These are phyloP conservation scores for Chrysaora quinquecirrha DNA, from an alignment of 30 jellyfish, hydroid and myxozoan species.

Conservation along the genomic window DNA sequence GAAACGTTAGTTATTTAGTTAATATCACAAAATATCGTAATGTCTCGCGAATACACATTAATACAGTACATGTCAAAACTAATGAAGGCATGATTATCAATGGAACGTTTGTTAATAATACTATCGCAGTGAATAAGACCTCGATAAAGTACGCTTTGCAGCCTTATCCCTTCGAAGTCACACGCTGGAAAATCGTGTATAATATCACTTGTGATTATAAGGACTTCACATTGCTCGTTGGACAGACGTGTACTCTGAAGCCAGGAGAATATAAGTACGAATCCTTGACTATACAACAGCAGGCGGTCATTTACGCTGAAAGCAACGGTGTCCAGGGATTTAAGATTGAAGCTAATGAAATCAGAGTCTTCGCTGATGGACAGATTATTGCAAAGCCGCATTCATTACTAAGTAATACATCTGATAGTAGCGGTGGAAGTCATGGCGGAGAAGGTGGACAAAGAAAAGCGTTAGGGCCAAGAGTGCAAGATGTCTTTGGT, in stretches of 20 bases:
- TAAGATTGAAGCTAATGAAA: constrained; percentile 3
- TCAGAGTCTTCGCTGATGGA: constrained; percentile 41
- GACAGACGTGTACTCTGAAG: constrained; percentile 50
- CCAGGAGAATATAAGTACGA: constrained; percentile 45
- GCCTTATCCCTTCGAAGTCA: constrained; percentile 43
- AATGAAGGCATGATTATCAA: not conserved
- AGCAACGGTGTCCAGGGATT: constrained; percentile 32
- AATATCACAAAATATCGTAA: constrained; percentile 34
- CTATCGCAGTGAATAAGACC: constrained; percentile 5
- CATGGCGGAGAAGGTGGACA: constrained; percentile 65
- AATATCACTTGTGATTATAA: constrained; percentile 47
- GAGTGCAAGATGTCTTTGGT: constrained; percentile 22
- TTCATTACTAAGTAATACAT: constrained; percentile 17
- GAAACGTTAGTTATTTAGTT: constrained; percentile 47
- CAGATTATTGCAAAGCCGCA: constrained; percentile 36
- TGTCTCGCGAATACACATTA: constrained; percentile 10
- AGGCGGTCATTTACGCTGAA: constrained; percentile 44
- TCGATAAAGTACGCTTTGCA: constrained; percentile 14
- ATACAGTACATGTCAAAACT: not conserved
- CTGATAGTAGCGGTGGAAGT: constrained; percentile 42
- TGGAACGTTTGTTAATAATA: not conserved
- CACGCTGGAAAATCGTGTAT: constrained; percentile 60
- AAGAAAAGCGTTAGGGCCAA: not conserved
- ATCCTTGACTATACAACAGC: constrained; percentile 29
- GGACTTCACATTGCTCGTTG: constrained; percentile 37